These are phyloP conservation scores for Chironomus tentans DNA, from an alignment of 2,888 invertebrate species.

Conservation along the genomic window DNA sequence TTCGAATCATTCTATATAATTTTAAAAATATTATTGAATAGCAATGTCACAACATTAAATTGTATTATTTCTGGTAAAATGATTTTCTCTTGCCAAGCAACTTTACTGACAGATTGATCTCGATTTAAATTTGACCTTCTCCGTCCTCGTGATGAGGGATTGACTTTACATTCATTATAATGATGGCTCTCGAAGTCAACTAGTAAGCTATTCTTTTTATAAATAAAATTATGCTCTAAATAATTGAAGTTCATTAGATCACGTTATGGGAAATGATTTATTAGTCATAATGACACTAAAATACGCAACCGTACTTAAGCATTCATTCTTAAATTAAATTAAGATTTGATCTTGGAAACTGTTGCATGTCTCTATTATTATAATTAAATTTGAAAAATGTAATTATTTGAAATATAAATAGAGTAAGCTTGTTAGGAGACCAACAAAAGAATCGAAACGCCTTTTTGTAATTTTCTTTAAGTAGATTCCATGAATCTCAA, in stretches of 20 bases:
- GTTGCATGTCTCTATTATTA: too few species aligned
- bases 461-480: too few species aligned
- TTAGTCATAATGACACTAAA: neutral
- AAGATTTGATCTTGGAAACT: too few species aligned
- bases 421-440: too few species aligned
- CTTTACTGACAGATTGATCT: neutral
- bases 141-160: neutral
- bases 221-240: neutral
- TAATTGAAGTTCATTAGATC: neutral
- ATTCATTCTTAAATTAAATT: too few species aligned
- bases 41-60: neutral
- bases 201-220: neutral
- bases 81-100: neutral
- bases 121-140: neutral
- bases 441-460: too few species aligned
- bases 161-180: neutral
- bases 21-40: neutral
- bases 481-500: too few species aligned
- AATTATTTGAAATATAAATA: too few species aligned
- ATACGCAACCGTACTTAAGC: too few species aligned
- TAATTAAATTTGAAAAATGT: too few species aligned
- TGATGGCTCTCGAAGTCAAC: neutral
- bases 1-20: neutral
- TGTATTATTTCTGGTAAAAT: neutral
- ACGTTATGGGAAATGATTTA: neutral